These are phyloP conservation scores for Chelonia mydas DNA, from an alignment of 2,797 vertebrate genomes.

Conservation along the genomic window DNA sequence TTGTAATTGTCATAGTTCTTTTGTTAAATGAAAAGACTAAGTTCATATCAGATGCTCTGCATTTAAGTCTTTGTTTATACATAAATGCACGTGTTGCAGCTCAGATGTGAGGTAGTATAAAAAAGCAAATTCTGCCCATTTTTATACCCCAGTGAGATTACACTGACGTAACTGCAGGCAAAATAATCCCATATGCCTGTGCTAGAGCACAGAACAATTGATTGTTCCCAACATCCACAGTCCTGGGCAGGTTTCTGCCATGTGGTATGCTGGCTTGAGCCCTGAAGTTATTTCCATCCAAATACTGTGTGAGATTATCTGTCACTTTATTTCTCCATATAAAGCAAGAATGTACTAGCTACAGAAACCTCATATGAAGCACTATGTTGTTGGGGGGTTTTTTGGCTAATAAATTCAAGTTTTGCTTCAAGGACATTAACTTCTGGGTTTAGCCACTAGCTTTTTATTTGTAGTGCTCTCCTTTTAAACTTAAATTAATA, in stretches of 20 bases:
- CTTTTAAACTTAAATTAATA: constrained; percentile 1
- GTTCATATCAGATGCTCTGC: neutral
- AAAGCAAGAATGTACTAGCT: neutral
- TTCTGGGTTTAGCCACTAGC: neutral
- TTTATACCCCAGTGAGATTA: neutral
- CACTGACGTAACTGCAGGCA: neutral
- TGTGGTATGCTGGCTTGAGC: neutral
- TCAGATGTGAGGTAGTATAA: neutral
- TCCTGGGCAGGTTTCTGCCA: neutral
- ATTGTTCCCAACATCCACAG: neutral
- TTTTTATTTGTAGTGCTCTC: neutral
- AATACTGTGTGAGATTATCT: neutral
- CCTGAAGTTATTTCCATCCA: neutral
- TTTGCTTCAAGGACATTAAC: neutral
- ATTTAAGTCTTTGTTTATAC: neutral
- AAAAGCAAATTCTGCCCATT: neutral
- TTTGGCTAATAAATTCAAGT: neutral
- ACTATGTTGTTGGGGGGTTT: neutral
- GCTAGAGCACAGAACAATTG: neutral
- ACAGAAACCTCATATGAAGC: neutral
- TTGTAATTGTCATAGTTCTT: neutral
- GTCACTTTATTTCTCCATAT: neutral
- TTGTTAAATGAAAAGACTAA: neutral
- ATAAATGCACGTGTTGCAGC: neutral
- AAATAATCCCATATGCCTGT: neutral